Evolutionary conservation across 2,888 invertebrate genomes (phyloP), one percentile per base, ranked within the genome.

Genomic region (Dorcus hopei): DNA sequence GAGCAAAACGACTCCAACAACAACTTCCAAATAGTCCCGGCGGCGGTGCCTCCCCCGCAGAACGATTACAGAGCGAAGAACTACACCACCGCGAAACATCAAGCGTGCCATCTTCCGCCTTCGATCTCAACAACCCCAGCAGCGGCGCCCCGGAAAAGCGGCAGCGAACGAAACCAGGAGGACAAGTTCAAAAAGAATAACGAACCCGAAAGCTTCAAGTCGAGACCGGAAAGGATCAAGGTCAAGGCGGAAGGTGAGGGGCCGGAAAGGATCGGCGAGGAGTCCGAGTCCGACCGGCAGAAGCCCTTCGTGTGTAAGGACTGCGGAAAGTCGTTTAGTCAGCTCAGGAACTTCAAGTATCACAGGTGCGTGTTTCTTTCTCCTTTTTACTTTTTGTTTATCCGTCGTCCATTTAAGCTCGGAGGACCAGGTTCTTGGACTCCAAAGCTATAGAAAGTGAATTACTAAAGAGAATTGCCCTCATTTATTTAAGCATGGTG

Each of bases 291-390:
- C 23, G 61, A 61, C 41, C 72, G 71, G 54, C 66, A 81, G 65
- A 84, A 84, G 69, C 80, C 81, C 9, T 88, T 88, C 65, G 88
- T 87, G 68, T 92, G 92, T 74, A 80, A 81, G 19, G 90, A 91
- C 65, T 93, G 92, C 72, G 87, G 87, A 50, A 92, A 92, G 75
- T 86, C 87, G 43, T 93, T 93, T 77, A 91, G 91, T 1, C 92
- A 93, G 74, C 79, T 92, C 53, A 83, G 92, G 43, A 93, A 93
- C 78, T 93, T 87, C 77, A 91, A 91, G 78, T 93, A 93, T 73
- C 92, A 93, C 74, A 73, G 78, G 79, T 78, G 69, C 70, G 69
- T 59, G 9, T 9, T 43, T 3, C 9, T 9, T 49, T 38, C 11
- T 23, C 6, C 16, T 14, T 19, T 14, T 14, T 9, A 26, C 14